Conservation (phyloP, 2,113 vertebrate genomes). For the Eolophus roseicapilla region DNA sequence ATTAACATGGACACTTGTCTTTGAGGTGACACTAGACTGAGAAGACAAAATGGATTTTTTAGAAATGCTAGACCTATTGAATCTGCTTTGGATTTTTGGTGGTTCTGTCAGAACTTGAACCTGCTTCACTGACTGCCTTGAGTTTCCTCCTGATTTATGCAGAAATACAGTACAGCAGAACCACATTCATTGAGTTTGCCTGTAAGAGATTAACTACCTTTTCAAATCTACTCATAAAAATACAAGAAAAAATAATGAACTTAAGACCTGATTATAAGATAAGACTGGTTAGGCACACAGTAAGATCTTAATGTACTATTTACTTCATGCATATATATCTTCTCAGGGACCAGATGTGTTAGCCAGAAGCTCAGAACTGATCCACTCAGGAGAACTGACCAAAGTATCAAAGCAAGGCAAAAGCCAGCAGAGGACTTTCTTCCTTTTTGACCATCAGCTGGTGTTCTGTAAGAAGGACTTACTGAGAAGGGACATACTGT, state of each 20-base stretch:
- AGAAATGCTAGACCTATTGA: not conserved
- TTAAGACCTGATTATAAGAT: not conserved
- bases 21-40: not conserved
- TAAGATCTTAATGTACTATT: not conserved
- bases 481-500: constrained; percentile 91
- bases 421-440: constrained; percentile 93
- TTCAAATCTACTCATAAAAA: not conserved
- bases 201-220: not conserved
- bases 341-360: constrained; percentile 88
- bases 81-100: not conserved
- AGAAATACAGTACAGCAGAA: not conserved
- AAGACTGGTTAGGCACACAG: not conserved
- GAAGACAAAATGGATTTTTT: not conserved
- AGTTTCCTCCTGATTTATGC: not conserved
- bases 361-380: constrained; percentile 91
- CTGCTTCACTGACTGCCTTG: not conserved
- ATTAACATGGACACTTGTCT: not conserved
- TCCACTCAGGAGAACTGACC: constrained; percentile 93
- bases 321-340: not conserved
- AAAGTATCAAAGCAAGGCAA: constrained; percentile 86
- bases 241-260: not conserved
- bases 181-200: not conserved
- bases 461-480: constrained; percentile 96
- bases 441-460: constrained; percentile 97
- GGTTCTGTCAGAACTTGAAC: not conserved